Evolutionary conservation across 2,797 vertebrate genomes (phyloP), one percentile per base, ranked within the genome.

Genomic region (Melanotaenia parkinsoni): DNA sequence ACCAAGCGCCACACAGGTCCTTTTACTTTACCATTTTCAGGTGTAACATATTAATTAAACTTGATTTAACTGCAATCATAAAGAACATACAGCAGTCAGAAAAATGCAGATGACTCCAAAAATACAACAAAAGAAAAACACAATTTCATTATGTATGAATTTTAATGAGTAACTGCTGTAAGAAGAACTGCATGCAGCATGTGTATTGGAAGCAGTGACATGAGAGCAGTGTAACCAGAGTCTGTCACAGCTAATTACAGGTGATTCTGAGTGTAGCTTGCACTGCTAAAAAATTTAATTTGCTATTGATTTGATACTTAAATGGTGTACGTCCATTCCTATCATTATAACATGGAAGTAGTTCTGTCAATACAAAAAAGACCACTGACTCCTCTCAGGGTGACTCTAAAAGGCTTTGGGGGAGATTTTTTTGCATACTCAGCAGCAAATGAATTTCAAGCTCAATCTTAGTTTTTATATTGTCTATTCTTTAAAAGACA

Each of bases 271-370:
- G 87, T 92, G 93, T 87, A 92, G 91, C 92, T 93, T 93, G 92
- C 94, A 86, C 91, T 93, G 93, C 93, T 92, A 92, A 95, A 95
- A 94, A 93, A 92, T 94, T 93, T 95, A 94, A 95, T 95, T 95
- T 94, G 93, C 91, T 95, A 94, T 95, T 94, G 94, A 95, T 95
- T 95, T 93, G 90, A 93, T 92, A 92, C 92, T 93, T 95, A 94
- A 95, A 95, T 93, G 87, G 91, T 88, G 88, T 79, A 87, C 63
- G 93, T 93, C 93, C 86, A 89, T 92, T 95, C 88, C 89, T 91
- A 94, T 95, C 93, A 94, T 89, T 93, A 93, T 86, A 93, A 93
- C 91, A 91, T 87, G 87, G 92, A 90, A 87, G 92, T 83, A 77
- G 75, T 63, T 51, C 85, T 94, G 94, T 89, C 93, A 93, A 94